Evolutionary conservation across 1,140 invertebrate species (phyloP).

Genomic region (Dendrolimus punctatus): DNA sequence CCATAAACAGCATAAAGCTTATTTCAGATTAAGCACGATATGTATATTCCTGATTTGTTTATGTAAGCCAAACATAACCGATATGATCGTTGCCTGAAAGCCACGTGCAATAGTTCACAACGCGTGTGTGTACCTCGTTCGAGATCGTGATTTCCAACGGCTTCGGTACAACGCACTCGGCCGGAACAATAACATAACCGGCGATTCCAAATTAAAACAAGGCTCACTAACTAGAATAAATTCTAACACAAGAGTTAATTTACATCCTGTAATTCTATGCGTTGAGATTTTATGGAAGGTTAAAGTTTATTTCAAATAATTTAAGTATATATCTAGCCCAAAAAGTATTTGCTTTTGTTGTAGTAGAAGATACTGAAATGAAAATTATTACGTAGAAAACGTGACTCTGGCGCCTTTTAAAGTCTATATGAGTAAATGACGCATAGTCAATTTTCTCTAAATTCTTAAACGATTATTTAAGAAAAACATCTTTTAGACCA

Average conservation of each 20-base stretch:
- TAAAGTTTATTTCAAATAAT: neutral
- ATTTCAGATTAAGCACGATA: no score
- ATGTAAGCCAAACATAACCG: no score
- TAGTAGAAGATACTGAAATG: no score
- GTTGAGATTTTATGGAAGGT: neutral
- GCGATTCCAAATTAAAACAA: slow-evolving; percentile 26
- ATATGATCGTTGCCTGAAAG: neutral
- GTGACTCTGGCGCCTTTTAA: no score
- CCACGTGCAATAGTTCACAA: neutral
- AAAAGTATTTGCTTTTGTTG: no score
- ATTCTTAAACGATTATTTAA: no score
- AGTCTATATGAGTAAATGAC: no score
- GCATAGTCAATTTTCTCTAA: no score
- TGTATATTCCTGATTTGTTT: no score
- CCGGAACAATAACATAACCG: slow-evolving; percentile 36
- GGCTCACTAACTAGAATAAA: slow-evolving; percentile 8
- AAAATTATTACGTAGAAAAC: no score
- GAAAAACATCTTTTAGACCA: no score
- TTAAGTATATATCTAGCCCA: no score
- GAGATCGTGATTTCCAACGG: slow-evolving; percentile 23
- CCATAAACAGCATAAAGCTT: neutral
- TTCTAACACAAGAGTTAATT: neutral
- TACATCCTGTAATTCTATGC: neutral
- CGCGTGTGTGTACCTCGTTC: slow-evolving; percentile 1
- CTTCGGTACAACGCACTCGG: slow-evolving; percentile 34